Evolutionary conservation across 2,888 invertebrate genomes (phyloP), one percentile per base, ranked within the genome.

Genomic region (Notodromas monacha): DNA sequence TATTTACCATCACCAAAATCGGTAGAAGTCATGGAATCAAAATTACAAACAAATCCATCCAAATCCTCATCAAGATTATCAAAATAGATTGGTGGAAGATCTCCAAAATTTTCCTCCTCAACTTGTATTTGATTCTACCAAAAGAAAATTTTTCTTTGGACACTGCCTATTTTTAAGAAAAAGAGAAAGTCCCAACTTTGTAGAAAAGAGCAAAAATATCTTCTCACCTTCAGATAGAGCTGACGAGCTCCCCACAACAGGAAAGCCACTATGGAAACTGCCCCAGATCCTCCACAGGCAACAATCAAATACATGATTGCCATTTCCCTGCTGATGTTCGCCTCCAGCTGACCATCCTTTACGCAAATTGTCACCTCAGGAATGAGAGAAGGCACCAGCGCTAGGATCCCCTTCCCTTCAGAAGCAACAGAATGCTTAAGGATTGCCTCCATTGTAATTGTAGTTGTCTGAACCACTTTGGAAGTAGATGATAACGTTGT

Each of bases 1-100:
- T 21, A 21, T 21, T 21, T 21, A 21, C 21, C 21, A 21, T 21
- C 21, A 21, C 21, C 21, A 21, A 21, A 21, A 21, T 21, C 21
- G 21, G 21, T 21, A 21, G 21, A 21, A n/a, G 21, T 21, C 21
- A 21, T 21, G 21, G 21, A 21, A 21, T 21, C 21, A 21, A 21
- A 21, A 21, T 21, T 21, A 21, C 21, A n/a, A 21, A 21, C 21
- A 21, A 21, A 21, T 21, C 21, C 21, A 21, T 21, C 21, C 21
- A 21, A 21, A 21, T 21, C 21, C 21, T 21, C 21, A 21, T 21
- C 21, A n/a, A 21, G 21, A 21, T 21, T 21, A 21, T 21, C 21
- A n/a, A 21, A 21, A 21, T 21, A 6, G 21, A 21, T 21, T 21
- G 21, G 21, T 21, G 21, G 21, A 21, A 21, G 21, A 21, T 21